Percentiles rank a stretch among this genome's conserved stretches.
Conservation (phyloP, 2,113 vertebrate genomes). For the Pseudopodoces humilis region DNA sequence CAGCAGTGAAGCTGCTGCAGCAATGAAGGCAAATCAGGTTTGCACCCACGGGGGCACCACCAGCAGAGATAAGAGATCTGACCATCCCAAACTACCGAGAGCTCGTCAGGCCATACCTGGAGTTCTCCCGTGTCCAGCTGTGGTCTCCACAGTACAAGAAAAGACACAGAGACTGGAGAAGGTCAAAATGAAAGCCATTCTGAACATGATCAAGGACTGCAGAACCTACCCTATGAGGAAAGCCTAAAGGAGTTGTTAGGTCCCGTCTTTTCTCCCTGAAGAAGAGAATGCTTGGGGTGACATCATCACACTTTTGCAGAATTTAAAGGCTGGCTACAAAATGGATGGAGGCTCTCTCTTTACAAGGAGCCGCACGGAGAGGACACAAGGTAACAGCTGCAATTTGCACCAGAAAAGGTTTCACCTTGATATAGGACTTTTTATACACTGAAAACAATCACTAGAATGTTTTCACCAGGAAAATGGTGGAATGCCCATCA, state of each 20-base stretch:
- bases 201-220: neutral
- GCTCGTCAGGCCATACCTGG: neutral
- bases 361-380: neutral
- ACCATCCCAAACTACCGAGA: neutral
- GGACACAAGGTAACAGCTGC: neutral
- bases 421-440: neutral
- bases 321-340: neutral
- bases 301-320: too few species aligned
- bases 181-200: neutral
- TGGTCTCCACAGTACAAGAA: neutral
- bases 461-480: accelerated
- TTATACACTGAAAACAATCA: neutral
- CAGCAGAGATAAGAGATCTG: neutral
- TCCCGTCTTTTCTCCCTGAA: neutral
- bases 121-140: neutral
- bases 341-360: neutral
- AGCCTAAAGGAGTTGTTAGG: neutral
- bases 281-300: too few species aligned
- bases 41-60: neutral
- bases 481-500: neutral
- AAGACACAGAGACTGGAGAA: neutral
- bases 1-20: neutral
- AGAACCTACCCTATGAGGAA: neutral
- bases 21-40: neutral
- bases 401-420: neutral